These are phyloP conservation scores for Margaritifera margaritifera DNA, from an alignment of 2,888 invertebrate genomes.

Conservation along the genomic window DNA sequence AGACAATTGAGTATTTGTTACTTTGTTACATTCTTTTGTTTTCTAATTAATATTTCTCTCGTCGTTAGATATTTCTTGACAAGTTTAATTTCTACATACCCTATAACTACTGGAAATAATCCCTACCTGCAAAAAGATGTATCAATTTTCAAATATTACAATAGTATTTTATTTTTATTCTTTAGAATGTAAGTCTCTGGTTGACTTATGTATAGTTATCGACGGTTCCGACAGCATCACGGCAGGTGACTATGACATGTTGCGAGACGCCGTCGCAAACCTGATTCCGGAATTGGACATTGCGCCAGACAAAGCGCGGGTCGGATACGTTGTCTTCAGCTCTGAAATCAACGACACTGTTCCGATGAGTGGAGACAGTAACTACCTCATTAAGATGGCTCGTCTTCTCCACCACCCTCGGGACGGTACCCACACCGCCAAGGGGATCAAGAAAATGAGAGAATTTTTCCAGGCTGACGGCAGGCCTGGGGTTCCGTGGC, in stretches of 20 bases:
- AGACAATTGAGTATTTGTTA: too few relatives aligned
- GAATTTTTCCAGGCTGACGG: conserved; percentile 27
- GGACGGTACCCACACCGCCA: conserved; percentile 42
- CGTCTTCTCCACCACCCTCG: conserved; percentile 30
- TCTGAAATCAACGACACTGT: conserved; percentile 24
- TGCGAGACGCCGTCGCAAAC: conserved; percentile 41
- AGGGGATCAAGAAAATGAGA: conserved; percentile 47
- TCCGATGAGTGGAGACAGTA: conserved; percentile 25
- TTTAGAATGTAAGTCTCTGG: conserved; percentile 49
- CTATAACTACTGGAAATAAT: too few relatives aligned
- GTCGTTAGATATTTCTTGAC: too few relatives aligned
- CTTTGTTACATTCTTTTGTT: too few relatives aligned
- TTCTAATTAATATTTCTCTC: too few relatives aligned
- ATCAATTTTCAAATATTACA: too few relatives aligned
- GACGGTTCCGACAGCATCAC: conserved; percentile 61
- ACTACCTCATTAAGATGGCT: conserved; percentile 26
- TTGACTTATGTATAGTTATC: conserved; percentile 58
- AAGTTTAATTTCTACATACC: too few relatives aligned
- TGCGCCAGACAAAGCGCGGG: conserved; percentile 28
- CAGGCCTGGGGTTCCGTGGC: conserved; percentile 63
- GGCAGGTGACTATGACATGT: conserved; percentile 31
- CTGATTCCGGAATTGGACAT: conserved; percentile 46
- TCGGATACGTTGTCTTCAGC: conserved; percentile 50
- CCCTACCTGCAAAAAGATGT: too few relatives aligned
- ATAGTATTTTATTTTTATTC: neutral